Evolutionary conservation across 2,888 invertebrate species (phyloP), one percentile per base, ranked within the genome.

Genomic region (Antheraea assamensis): DNA sequence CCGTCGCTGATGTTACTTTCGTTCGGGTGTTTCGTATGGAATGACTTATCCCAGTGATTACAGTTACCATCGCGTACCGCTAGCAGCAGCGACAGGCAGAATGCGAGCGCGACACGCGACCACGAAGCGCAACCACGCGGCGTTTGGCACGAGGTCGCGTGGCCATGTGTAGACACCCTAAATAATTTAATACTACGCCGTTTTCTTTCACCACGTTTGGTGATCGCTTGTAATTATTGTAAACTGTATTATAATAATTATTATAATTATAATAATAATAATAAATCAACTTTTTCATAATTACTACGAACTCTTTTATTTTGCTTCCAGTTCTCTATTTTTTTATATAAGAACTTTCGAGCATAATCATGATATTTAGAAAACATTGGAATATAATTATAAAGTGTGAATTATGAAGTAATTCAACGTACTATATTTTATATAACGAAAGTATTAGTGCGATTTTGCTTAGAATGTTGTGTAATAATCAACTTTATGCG

Each of bases 251-350:
- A 94, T 94, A 94, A 93, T 94, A 94, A 94, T 94, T 93, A 94
- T 93, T 92, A 93, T 93, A 92, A 92, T 92, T 92, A 92, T 92
- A 42, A 42, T 52, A 92, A 91, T 92, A 85, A 92, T 93, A 94
- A 94, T 93, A 94, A 94, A 94, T 94, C 94, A 94, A 94, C 94
- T 94, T 94, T 94, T 94, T 94, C 94, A 94, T 94, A 94, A 94
- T 94, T 94, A 94, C 92, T 92, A 92, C 87, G 83, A 87, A 83
- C 77, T 91, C 82, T 93, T 92, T 93, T 80, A 90, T 89, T 92
- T 81, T 68, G 10, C 0, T 58, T 17, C 21, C 8, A 21, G 2
- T 21, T 71, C 30, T 24, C 19, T 31, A 13, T 58, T n/a, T 3
- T 31, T 13, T 42, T 42, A 42, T 42, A 42, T 42, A 42, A 42